Base-by-base conservation (phyloP, 2,113 vertebrate species). In the Nycticryphes semicollaris region DNA sequence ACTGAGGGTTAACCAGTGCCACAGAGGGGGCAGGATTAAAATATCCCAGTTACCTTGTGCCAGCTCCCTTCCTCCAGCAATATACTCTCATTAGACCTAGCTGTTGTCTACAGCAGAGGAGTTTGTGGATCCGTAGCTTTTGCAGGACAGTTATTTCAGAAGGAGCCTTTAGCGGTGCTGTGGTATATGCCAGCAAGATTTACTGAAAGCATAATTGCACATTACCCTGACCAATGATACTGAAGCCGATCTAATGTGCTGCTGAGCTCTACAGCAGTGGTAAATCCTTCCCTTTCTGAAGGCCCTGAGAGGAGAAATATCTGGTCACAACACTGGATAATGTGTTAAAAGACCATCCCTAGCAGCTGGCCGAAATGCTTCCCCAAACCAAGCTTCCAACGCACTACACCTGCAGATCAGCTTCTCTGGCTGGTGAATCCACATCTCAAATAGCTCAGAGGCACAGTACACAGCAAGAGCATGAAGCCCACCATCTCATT, bases 181-280 rank as follows among this genome's bases (percentile, higher is more conserved):
- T 59, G 62, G 24, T 64, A 20, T 21, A 20, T 5, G 27, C 39
- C 56, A 75, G 57, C 25, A 45, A 77, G 84, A 12, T 64, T 69
- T 84, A 37, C 54, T 35, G 43, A 53, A 75, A 75, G 11, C 22
- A 12, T 70, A 70, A 43, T 12, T 66, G 11, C n/a, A 25, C 14
- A 30, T 70, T 59, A 53, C 22, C 10, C n/a, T 70, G n/a, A 12
- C 24, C 12, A 67, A 30, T 0, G 1, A 20, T 23, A 35, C 23
- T 23, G 41, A 67, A 75, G 37, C 5, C 33, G 28, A 23, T 11
- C 23, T 12, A 21, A 18, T 66, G 37, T 14, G 57, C 80, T 63
- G 51, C 8, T 54, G 51, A 76, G 10, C 14, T 63, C 41, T 54
- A 24, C 22, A 54, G 48, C 20, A 37, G 7, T 12, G 31, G 10